Conservation (phyloP, 1,140 invertebrate species). For the Eciton burchellii region DNA sequence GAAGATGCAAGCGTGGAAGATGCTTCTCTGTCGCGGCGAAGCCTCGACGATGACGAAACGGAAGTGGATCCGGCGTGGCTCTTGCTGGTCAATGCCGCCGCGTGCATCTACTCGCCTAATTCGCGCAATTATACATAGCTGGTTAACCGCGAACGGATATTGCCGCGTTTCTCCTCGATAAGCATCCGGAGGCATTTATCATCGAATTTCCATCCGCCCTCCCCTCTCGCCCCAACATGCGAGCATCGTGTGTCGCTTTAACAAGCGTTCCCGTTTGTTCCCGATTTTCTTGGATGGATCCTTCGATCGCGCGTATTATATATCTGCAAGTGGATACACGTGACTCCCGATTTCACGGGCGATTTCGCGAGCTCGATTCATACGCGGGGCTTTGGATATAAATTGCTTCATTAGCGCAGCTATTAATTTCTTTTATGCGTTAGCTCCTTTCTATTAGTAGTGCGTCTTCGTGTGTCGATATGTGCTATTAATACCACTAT, state of each 20-base stretch:
- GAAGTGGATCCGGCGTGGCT: conserved; percentile 28
- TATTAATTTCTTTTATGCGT: too few relatives aligned
- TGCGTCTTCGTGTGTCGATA: too few relatives aligned
- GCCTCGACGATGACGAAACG: neutral
- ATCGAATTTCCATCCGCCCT: neutral
- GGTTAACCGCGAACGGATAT: neutral
- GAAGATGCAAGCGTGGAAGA: too few relatives aligned
- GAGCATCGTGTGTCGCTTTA: conserved; percentile 8
- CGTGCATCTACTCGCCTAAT: conserved; percentile 8
- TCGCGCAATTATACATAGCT: conserved; percentile 23
- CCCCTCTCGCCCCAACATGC: neutral
- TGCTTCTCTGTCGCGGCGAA: conserved; percentile 25
- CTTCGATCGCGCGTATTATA: too few relatives aligned
- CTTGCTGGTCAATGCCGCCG: neutral
- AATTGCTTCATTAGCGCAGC: neutral
- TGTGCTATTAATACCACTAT: neutral
- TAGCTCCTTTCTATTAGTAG: too few relatives aligned
- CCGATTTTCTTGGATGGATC: conserved; percentile 28
- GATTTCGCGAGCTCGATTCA: conserved; percentile 17
- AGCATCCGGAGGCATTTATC: neutral
- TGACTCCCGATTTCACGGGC: conserved; percentile 12
- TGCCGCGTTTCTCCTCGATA: neutral
- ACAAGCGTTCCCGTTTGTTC: neutral
- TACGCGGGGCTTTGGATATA: conserved; percentile 5
- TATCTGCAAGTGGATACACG: too few relatives aligned